Evolutionary conservation across 2,113 vertebrate species (phyloP).

Genomic region (Fulmarus glacialis): DNA sequence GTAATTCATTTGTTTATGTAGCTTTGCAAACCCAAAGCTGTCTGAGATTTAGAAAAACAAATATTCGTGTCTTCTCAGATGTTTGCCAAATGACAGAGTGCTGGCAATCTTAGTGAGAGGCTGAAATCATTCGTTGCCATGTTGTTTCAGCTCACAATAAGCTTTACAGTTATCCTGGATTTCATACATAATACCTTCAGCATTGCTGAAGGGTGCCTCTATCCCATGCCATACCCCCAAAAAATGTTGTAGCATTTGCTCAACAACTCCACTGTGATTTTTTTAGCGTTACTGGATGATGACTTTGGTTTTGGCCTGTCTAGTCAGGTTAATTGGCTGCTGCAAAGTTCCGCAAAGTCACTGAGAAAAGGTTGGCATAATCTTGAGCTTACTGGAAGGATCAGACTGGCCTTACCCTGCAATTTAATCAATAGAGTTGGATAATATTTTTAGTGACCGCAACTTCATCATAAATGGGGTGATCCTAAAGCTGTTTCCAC

Average conservation of each 20-base stretch:
- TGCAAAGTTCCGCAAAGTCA: neutral
- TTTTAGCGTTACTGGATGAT: neutral
- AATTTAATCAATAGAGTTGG: neutral
- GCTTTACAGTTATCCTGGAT: neutral
- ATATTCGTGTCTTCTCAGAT: neutral
- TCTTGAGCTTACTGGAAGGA: neutral
- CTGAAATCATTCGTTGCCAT: neutral
- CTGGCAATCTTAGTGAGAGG: neutral
- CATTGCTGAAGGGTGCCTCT: slow-evolving; percentile 11
- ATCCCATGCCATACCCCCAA: neutral
- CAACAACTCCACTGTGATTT: neutral
- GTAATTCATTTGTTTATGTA: slow-evolving; percentile 45
- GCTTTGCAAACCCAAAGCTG: slow-evolving; percentile 38
- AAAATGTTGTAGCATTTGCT: neutral
- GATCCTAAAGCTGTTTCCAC: neutral
- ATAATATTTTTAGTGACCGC: neutral
- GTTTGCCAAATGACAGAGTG: neutral
- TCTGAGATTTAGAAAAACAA: slow-evolving; percentile 4
- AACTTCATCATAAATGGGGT: neutral
- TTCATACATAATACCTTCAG: neutral
- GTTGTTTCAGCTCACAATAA: neutral
- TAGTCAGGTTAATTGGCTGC: neutral
- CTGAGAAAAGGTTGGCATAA: neutral
- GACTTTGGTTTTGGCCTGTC: neutral
- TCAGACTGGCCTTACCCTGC: neutral